Conservation (phyloP, 2,113 vertebrate species). For the Notiomystis cincta region DNA sequence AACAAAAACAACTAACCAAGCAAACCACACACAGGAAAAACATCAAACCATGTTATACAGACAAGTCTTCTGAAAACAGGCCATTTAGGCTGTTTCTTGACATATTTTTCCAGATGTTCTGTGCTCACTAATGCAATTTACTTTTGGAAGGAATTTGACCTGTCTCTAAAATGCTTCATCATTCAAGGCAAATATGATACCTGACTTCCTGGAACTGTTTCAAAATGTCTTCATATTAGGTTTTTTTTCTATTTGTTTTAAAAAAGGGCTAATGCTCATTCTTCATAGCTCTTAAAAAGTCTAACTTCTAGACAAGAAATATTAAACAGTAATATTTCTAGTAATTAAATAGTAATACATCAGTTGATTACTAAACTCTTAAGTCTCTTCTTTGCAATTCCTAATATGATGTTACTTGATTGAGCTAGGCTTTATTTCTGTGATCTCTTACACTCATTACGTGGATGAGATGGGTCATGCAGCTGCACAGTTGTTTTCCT, state of each 20-base stretch:
- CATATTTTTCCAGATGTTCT: constrained; percentile 64
- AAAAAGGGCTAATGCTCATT: not conserved
- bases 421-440: not conserved
- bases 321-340: not conserved
- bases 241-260: not conserved
- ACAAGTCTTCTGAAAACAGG: constrained; percentile 40
- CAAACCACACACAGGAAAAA: not conserved
- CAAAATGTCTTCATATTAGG: not conserved
- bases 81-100: constrained; percentile 47
- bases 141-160: constrained; percentile 5
- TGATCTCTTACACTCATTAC: not conserved
- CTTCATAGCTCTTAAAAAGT: not conserved
- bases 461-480: not conserved
- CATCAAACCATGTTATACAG: constrained; percentile 30
- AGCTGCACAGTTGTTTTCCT: not conserved
- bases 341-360: too few species aligned
- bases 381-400: not conserved
- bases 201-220: constrained; percentile 48
- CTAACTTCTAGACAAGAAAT: constrained; percentile 15
- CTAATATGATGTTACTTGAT: not conserved
- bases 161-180: constrained; percentile 56
- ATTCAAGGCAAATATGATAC: constrained; percentile 43
- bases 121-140: not conserved
- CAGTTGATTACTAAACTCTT: constrained; percentile 13
- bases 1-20: not conserved